Conservation (phyloP, 2,113 vertebrate species). For the Pelusios castaneus region DNA sequence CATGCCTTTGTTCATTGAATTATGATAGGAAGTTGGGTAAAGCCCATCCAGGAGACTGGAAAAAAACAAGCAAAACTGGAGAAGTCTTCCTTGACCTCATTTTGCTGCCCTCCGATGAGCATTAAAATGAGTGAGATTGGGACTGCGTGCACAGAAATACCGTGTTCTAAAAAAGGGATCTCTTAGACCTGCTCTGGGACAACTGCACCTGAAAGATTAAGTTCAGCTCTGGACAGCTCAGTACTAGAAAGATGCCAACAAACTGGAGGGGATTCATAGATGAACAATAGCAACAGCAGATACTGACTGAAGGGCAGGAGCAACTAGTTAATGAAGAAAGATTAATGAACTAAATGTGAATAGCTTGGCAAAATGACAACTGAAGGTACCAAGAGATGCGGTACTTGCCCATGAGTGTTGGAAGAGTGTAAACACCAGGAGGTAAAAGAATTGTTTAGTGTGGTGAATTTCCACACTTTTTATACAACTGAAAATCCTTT, state of each 20-base stretch:
- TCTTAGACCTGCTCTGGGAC: background rate
- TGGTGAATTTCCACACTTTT: background rate
- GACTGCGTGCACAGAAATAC: background rate
- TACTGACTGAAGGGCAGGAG: background rate
- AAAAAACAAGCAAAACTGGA: background rate
- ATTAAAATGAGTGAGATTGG: background rate
- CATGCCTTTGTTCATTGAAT: slow-evolving; percentile 49
- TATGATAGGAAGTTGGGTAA: slow-evolving; percentile 56
- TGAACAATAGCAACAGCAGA: background rate
- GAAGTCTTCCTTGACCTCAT: background rate
- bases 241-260: slow-evolving; percentile 1
- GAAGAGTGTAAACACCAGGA: background rate
- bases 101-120: slow-evolving; percentile 4
- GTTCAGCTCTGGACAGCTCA: background rate
- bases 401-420: background rate
- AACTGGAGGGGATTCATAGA: slow-evolving; percentile 12
- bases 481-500: slow-evolving; percentile 8
- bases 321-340: slow-evolving; percentile 2
- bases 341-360: background rate
- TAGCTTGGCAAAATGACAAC: background rate
- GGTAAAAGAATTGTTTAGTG: slow-evolving; percentile 34
- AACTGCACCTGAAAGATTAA: background rate
- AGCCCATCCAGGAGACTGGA: slow-evolving; percentile 56
- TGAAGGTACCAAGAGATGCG: background rate
- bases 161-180: accelerated